A percentile compares a stretch with the other conserved stretches of the same genome.
Evolutionary conservation across 2,797 vertebrate genomes (phyloP).

Genomic region (Bucorvus abyssinicus): DNA sequence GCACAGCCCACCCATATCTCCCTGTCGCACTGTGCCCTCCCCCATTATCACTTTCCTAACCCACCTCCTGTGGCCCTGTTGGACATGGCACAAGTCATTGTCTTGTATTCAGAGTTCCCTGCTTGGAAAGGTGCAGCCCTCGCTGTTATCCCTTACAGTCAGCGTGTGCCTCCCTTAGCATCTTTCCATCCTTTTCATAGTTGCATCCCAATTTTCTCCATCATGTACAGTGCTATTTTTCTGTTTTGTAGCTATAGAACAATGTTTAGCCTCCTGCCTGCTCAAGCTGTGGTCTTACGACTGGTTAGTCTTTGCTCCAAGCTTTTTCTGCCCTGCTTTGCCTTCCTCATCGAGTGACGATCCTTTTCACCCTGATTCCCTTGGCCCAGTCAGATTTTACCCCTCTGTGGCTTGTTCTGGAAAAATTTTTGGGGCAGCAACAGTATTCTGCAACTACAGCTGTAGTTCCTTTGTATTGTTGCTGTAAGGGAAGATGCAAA

Average conservation of each 20-base stretch:
- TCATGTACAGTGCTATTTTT: background rate
- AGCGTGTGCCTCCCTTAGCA: background rate
- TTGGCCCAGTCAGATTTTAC: background rate
- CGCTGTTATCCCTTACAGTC: fast-evolving
- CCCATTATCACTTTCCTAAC: background rate
- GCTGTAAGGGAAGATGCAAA: background rate
- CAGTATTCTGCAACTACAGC: background rate
- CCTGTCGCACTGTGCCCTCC: background rate
- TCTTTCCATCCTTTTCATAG: background rate
- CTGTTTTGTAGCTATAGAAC: background rate
- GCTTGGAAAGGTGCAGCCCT: background rate
- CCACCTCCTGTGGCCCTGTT: background rate
- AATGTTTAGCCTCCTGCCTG: background rate
- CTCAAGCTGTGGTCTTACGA: background rate
- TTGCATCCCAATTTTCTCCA: background rate
- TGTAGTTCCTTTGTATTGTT: background rate
- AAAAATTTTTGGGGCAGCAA: background rate
- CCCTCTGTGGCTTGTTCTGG: background rate
- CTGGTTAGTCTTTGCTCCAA: background rate
- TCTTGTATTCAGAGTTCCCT: background rate
- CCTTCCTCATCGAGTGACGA: background rate
- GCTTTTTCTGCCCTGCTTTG: background rate
- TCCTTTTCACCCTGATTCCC: background rate
- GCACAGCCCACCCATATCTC: background rate
- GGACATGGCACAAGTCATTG: background rate